These are phyloP conservation scores for Drosophila diplacantha DNA, from an alignment of 2,888 invertebrate genomes.

Conservation along the genomic window DNA sequence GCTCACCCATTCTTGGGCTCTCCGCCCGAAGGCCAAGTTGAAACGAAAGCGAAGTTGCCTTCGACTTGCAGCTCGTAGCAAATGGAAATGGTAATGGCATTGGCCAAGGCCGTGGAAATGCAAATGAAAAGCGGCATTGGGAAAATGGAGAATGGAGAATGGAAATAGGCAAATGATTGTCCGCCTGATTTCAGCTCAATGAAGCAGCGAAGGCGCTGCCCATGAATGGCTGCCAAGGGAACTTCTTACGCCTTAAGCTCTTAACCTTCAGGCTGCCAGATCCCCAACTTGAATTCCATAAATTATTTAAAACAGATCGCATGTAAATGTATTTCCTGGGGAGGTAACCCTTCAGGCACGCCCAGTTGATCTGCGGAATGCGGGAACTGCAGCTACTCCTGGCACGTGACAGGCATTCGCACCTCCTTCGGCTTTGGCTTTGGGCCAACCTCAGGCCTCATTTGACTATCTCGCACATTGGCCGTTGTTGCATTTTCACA, in stretches of 20 bases:
- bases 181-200: constrained; percentile 20
- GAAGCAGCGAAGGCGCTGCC: background rate
- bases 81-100: background rate
- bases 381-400: background rate
- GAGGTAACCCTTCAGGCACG: background rate
- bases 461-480: constrained; percentile 25
- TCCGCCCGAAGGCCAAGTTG: constrained; percentile 5
- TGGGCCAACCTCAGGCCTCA: constrained; percentile 21
- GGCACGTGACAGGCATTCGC: constrained; percentile 19
- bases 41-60: constrained; percentile 10
- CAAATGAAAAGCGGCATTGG: constrained; percentile 11
- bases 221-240: constrained; percentile 1
- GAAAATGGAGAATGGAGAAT: constrained; percentile 11
- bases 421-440: constrained; percentile 6
- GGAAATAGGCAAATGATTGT: constrained; percentile 18
- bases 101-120: constrained; percentile 5
- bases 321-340: background rate
- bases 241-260: no score
- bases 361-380: background rate
- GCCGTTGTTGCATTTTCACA: constrained; percentile 61
- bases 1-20: constrained; percentile 30
- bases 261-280: background rate
- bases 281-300: no score
- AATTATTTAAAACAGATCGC: no score
- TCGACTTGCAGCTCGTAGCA: background rate